Conservation (phyloP, 2,797 vertebrate genomes). For the Champsocephalus esox region DNA sequence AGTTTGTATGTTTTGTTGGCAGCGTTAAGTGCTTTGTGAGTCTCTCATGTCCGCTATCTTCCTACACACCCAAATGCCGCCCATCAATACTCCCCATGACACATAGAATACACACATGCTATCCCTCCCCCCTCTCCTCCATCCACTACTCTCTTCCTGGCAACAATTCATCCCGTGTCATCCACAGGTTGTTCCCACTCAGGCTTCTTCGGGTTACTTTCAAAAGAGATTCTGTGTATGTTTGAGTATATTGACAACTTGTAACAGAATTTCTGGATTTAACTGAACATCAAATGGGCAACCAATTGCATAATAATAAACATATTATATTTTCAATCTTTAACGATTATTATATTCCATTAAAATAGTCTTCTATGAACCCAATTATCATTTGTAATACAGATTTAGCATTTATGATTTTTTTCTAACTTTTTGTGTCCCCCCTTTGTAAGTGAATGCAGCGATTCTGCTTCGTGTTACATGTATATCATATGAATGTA, state of each 20-base stretch:
- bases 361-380: too few relatives aligned
- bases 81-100: background rate
- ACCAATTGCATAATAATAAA: too few relatives aligned
- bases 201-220: background rate
- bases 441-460: too few relatives aligned
- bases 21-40: constrained; percentile 47
- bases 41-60: constrained; percentile 33
- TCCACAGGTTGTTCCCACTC: background rate
- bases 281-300: too few relatives aligned
- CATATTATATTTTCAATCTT: too few relatives aligned
- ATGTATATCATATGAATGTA: too few relatives aligned
- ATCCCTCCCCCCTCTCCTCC: background rate
- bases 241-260: background rate
- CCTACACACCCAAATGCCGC: background rate
- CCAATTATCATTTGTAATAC: too few relatives aligned
- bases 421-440: too few relatives aligned
- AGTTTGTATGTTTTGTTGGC: constrained; percentile 8
- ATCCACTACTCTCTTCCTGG: background rate
- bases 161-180: background rate
- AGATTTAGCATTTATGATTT: too few relatives aligned
- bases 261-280: too few relatives aligned
- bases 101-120: background rate
- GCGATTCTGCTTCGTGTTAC: too few relatives aligned
- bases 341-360: too few relatives aligned
- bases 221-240: background rate